phyloP scores from a whole-genome alignment of 2,797 vertebrate genomes.

The Pachyuromys duprasi region DNA sequence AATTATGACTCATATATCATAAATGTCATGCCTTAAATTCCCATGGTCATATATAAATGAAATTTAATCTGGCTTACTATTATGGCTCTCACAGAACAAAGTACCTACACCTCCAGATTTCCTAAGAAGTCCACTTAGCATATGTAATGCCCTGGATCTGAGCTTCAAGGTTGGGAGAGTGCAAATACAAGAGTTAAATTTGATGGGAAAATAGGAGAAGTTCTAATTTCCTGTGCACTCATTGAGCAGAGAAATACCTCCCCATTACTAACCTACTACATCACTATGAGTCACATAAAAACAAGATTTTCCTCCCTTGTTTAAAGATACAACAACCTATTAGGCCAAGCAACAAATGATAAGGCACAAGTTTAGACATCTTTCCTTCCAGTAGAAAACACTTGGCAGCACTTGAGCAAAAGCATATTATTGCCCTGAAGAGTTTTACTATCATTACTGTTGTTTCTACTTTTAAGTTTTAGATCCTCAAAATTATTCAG shows the following conservation, averaged over 20 bases:
- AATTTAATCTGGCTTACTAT: slow-evolving; percentile 44
- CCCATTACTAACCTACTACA: slow-evolving; percentile 81
- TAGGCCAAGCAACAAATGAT: slow-evolving; percentile 79
- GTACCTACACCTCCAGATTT: slow-evolving; percentile 8
- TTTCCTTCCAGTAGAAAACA: slow-evolving; percentile 73
- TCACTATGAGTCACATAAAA: slow-evolving; percentile 84
- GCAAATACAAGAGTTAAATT: slow-evolving; percentile 66
- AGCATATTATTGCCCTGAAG: slow-evolving; percentile 39
- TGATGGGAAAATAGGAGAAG: slow-evolving; percentile 51
- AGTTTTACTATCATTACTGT: slow-evolving; percentile 41
- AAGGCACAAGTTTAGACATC: slow-evolving; percentile 83
- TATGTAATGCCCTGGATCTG: neutral
- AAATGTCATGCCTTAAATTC: slow-evolving; percentile 60
- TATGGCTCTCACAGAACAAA: slow-evolving; percentile 38
- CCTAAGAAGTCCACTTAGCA: slow-evolving; percentile 53
- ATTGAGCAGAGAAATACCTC: slow-evolving; percentile 75
- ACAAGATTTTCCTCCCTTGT: slow-evolving; percentile 82
- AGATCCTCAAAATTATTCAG: slow-evolving; percentile 40
- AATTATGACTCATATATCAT: slow-evolving; percentile 64
- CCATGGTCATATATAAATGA: slow-evolving; percentile 44
- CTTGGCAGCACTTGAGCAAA: slow-evolving; percentile 62
- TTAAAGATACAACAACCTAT: slow-evolving; percentile 80
- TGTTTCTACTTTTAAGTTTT: slow-evolving; percentile 50
- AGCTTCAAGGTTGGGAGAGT: neutral
- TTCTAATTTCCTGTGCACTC: slow-evolving; percentile 60